Evolutionary conservation across 2,113 vertebrate genomes (phyloP).

Genomic region (Eulacestoma nigropectus): DNA sequence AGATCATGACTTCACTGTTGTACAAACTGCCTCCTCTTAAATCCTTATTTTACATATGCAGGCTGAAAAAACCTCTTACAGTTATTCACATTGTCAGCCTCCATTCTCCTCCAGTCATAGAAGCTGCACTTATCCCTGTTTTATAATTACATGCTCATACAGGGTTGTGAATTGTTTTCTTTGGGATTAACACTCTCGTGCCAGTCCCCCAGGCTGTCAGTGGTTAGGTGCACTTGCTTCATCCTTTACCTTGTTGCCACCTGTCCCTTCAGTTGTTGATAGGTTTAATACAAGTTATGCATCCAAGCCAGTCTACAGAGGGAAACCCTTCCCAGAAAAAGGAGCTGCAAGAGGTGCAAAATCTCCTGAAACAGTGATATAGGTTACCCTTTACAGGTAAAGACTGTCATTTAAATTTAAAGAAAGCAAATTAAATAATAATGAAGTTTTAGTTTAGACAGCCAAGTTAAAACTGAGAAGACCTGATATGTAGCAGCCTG

Average conservation of each 20-base stretch:
- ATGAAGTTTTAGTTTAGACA: neutral
- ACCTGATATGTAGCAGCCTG: neutral
- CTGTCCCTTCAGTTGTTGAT: neutral
- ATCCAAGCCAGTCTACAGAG: neutral
- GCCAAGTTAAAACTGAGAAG: neutral
- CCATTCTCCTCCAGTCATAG: neutral
- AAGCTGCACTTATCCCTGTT: neutral
- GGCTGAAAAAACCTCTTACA: neutral
- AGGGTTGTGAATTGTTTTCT: neutral
- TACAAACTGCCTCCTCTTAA: neutral
- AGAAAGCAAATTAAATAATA: neutral
- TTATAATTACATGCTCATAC: neutral
- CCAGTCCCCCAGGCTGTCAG: too few relatives aligned
- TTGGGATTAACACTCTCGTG: neutral
- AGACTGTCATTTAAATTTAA: neutral
- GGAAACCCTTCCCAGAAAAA: neutral
- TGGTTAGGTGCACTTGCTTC: neutral
- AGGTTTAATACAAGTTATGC: neutral
- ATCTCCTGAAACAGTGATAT: neutral
- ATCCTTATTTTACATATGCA: neutral
- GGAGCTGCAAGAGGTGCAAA: neutral
- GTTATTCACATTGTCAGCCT: neutral
- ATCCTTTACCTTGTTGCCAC: neutral
- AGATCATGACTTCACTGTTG: neutral
- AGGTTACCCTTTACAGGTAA: neutral